Evolutionary conservation across 2,888 invertebrate genomes (phyloP).

Genomic region (Choristoneura rosaceana): DNA sequence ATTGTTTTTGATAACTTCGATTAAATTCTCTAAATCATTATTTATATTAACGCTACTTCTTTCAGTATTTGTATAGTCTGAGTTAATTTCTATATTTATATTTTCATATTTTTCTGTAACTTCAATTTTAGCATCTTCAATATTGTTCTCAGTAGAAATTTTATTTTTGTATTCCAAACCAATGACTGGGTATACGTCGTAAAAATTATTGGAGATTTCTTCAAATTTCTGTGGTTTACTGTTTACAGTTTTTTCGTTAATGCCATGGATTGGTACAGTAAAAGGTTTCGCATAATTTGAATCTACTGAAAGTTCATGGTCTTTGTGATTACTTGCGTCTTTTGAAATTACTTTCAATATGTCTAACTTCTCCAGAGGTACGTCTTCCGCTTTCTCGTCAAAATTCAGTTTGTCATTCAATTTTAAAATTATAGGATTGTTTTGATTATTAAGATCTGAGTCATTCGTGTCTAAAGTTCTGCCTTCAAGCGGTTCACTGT

Average conservation of each 20-base stretch:
- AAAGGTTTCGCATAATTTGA: not conserved
- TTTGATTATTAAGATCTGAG: not conserved
- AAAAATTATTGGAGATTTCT: not conserved
- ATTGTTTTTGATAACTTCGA: no score
- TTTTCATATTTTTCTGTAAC: no score
- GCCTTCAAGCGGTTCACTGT: not conserved
- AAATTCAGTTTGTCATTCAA: not conserved
- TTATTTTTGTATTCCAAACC: no score
- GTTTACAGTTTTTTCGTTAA: not conserved
- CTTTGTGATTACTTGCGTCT: not conserved
- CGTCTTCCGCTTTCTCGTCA: not conserved
- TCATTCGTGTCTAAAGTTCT: conserved; percentile 20
- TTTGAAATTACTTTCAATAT: conserved; percentile 10
- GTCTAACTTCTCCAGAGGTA: not conserved
- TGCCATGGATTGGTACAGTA: not conserved
- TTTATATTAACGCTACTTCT: no score
- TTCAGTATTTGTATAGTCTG: no score
- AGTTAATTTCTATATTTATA: no score
- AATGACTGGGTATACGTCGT: not conserved
- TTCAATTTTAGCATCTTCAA: no score
- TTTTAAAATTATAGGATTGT: not conserved
- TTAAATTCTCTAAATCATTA: no score
- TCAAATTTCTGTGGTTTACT: conserved; percentile 2
- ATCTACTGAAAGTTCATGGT: no score
- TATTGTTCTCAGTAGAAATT: no score